Evolutionary conservation across 2,888 invertebrate genomes (phyloP), one percentile per base, ranked within the genome.

Genomic region (Ethmia dodecea): DNA sequence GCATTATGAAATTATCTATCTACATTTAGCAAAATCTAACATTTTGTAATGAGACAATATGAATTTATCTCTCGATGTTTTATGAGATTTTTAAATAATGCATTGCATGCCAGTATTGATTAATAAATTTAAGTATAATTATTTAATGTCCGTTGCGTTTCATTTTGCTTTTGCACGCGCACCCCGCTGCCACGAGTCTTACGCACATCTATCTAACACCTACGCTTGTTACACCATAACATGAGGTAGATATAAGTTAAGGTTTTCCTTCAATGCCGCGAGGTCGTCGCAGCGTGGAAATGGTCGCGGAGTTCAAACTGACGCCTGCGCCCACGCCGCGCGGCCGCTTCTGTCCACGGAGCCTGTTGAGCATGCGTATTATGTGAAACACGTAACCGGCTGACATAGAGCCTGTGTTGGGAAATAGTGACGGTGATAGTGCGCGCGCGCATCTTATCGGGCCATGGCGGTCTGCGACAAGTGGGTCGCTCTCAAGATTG

Each of bases 71-170:
- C 75, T 76, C 72, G 63, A 60, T 61, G 63, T 73, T 79, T 77
- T 76, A 72, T 67, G 73, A 70, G 67, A 63, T 73, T 80, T 79
- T 74, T 73, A 71, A 70, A 56, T 70, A 66, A 62, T 77, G n/a
- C n/a, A 74, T 76, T 75, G 83, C 79, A 81, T 76, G 81, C 71
- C 69, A 73, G 70, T 76, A 76, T 74, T 70, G 71, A 75, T 68
- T 70, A 84, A 81, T 84, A 84, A 84, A 84, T 84, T 84, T 84
- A 84, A 84, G 84, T 84, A 79, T 75, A 84, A 81, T 77, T 65
- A 60, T 80, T 76, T 72, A 72, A 58, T 56, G 48, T 62, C 47
- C 45, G 46, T 58, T 61, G 44, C 60, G 79, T 84, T 84, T 84
- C 50, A 80, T 83, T 84, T 73, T 26, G 28, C 28, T 6, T 26